Percentiles rank a stretch among this genome's conserved stretches.
These are phyloP conservation scores for Orchesella cincta DNA, from an alignment of 1,140 invertebrate genomes.

Conservation along the genomic window DNA sequence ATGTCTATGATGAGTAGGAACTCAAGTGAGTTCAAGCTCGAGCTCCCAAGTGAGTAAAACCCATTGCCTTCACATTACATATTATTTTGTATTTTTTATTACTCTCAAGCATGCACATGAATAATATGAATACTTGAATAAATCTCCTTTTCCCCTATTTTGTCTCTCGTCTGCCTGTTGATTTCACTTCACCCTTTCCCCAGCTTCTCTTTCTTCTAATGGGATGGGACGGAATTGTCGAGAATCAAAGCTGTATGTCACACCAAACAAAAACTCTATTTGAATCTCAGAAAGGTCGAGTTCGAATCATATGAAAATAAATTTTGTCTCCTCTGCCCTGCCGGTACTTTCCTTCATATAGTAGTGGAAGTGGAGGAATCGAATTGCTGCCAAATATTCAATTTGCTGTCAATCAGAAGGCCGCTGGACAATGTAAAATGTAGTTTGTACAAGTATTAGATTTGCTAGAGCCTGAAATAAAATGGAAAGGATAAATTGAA, in stretches of 20 bases:
- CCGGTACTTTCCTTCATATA: background rate
- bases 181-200: constrained; percentile 4
- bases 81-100: background rate
- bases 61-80: background rate
- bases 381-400: constrained; percentile 18
- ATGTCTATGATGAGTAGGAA: too few relatives aligned
- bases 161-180: background rate
- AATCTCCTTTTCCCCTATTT: background rate
- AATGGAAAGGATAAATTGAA: too few relatives aligned
- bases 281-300: background rate
- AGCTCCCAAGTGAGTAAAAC: background rate
- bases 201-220: background rate
- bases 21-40: too few relatives aligned
- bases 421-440: too few relatives aligned
- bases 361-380: background rate
- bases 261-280: background rate
- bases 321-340: background rate
- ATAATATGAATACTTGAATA: background rate
- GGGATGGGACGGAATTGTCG: background rate
- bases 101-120: background rate
- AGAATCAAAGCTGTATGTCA: too few relatives aligned
- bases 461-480: too few relatives aligned
- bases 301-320: background rate
- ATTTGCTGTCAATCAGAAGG: constrained; percentile 19
- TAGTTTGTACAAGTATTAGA: too few relatives aligned